Percentiles rank a stretch among this genome's conserved stretches.
Conservation (phyloP, 1,140 invertebrate genomes). For the Argopecten irradians region DNA sequence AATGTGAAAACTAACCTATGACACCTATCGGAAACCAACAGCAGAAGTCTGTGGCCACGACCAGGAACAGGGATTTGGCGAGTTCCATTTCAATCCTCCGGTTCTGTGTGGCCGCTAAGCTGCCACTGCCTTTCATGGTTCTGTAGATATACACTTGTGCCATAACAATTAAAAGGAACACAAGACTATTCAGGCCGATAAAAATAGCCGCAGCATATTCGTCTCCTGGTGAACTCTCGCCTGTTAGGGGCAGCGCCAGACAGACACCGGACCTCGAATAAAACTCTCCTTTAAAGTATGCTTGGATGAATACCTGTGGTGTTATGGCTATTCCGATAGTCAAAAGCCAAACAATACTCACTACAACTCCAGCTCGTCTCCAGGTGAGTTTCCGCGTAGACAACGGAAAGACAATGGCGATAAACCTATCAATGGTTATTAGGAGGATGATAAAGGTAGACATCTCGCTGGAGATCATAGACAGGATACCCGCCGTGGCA, state of each 20-base stretch:
- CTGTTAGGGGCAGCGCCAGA: conserved; percentile 53
- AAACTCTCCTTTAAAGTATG: conserved; percentile 45
- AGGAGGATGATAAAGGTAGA: conserved; percentile 60
- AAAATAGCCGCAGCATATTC: conserved; percentile 55
- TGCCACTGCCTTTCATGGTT: neutral
- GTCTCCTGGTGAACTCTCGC: conserved; percentile 46
- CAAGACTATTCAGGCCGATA: conserved; percentile 53
- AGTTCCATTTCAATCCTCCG: conserved; percentile 69
- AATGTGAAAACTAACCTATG: conserved; percentile 59
- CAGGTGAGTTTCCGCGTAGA: conserved; percentile 30
- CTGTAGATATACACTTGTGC: conserved; percentile 54
- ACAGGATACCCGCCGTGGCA: conserved; percentile 57
- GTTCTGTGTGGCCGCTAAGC: conserved; percentile 76
- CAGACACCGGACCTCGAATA: conserved; percentile 61
- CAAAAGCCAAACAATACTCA: conserved; percentile 49
- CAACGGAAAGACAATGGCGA: conserved; percentile 63
- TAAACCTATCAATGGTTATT: conserved; percentile 62
- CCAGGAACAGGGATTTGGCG: conserved; percentile 54
- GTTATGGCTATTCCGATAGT: conserved; percentile 30
- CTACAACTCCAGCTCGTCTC: conserved; percentile 31
- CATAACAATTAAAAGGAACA: conserved; percentile 56
- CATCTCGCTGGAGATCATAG: conserved; percentile 59
- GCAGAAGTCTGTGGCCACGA: conserved; percentile 59
- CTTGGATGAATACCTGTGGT: neutral
- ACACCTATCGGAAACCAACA: conserved; percentile 64